Evolutionary conservation across 37 sponge, comb jelly and placozoan genomes (phyloP).

Genomic region (Petrosia ficiformis): DNA sequence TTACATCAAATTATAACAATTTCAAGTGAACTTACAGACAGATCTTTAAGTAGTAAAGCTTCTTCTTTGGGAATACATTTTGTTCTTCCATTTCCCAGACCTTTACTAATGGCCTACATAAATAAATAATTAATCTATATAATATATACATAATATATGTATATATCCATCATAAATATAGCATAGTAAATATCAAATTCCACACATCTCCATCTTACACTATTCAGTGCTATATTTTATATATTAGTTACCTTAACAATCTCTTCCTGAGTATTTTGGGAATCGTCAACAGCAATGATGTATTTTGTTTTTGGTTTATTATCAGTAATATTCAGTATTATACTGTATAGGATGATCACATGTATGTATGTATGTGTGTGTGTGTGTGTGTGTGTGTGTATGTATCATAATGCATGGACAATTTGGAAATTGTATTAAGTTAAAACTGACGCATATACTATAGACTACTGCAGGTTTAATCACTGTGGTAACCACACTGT

Average conservation of each 20-base stretch:
- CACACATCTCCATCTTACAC: too few relatives aligned
- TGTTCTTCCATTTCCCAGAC: conserved; percentile 72
- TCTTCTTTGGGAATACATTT: conserved; percentile 58
- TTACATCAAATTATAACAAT: too few relatives aligned
- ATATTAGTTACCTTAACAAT: conserved; percentile 80
- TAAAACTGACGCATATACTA: too few relatives aligned
- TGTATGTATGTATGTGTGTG: too few relatives aligned
- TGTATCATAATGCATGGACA: too few relatives aligned
- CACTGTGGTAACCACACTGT: too few relatives aligned
- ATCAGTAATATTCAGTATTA: conserved; percentile 74
- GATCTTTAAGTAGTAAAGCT: conserved; percentile 63
- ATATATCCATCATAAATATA: too few relatives aligned
- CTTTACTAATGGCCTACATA: conserved; percentile 60
- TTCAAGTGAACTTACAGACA: conserved; percentile 50
- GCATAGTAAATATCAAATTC: too few relatives aligned
- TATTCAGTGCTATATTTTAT: too few relatives aligned
- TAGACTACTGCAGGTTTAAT: too few relatives aligned
- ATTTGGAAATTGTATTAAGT: too few relatives aligned
- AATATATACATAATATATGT: background rate
- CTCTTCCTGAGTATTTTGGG: conserved; percentile 80
- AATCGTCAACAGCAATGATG: conserved; percentile 88
- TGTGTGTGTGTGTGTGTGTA: too few relatives aligned
- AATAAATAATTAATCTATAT: background rate
- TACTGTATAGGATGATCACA: conserved; percentile 28
- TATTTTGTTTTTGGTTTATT: conserved; percentile 74